These are phyloP conservation scores for Plutella xylostella DNA, from an alignment of 2,888 invertebrate genomes.

Conservation along the genomic window DNA sequence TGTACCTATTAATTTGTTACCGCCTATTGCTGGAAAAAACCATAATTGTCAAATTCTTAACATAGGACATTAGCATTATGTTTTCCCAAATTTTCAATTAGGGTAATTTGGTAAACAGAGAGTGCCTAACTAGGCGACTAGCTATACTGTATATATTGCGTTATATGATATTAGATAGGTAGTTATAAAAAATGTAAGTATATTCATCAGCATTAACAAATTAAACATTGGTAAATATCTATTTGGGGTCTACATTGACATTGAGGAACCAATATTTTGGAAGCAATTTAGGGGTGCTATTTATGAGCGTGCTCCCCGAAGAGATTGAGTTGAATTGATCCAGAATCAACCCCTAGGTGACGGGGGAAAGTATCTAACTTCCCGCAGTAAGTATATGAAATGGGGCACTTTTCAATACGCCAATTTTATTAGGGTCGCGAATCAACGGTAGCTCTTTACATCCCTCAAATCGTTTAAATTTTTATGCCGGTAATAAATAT, in stretches of 20 bases:
- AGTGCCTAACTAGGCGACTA: too few species aligned
- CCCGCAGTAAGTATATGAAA: constrained; percentile 49
- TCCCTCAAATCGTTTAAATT: neutral
- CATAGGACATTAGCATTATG: too few species aligned
- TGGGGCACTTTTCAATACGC: constrained; percentile 47
- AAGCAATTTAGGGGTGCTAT: neutral
- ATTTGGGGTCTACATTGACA: neutral
- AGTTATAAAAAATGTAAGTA: too few species aligned
- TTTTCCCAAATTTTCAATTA: too few species aligned
- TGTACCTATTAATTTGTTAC: too few species aligned
- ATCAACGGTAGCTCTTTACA: constrained; percentile 37
- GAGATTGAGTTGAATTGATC: constrained; percentile 19
- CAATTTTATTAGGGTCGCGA: constrained; percentile 61
- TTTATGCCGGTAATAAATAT: neutral
- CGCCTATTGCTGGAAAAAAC: too few species aligned
- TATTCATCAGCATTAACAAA: constrained; percentile 1
- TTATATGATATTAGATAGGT: too few species aligned
- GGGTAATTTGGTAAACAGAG: too few species aligned
- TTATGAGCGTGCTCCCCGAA: neutral
- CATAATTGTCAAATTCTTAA: too few species aligned
- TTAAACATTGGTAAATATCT: neutral
- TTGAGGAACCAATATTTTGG: neutral
- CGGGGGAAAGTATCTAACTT: constrained; percentile 21
- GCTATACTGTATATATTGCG: too few species aligned
- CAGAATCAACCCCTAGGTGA: constrained; percentile 39